Evolutionary conservation across 2,113 vertebrate species (phyloP), one percentile per base, ranked within the genome.

Genomic region (Silurus asotus): DNA sequence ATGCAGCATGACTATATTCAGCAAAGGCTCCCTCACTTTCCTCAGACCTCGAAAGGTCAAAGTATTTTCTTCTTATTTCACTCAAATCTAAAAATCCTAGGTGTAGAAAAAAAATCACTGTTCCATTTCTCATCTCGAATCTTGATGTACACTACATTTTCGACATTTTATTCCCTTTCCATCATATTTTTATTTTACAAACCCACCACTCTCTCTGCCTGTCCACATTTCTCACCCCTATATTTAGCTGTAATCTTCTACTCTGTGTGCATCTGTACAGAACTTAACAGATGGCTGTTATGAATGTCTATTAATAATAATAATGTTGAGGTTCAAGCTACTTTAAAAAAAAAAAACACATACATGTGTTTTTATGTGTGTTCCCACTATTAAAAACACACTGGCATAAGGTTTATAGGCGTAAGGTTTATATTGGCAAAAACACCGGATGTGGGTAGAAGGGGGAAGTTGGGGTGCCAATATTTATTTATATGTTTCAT

Each of bases 261-360:
- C 83, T 89, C 87, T 81, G 74, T 61, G 59, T 86, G 81, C 87
- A 86, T 92, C 78, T 86, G 87, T 64, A 86, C 81, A 82, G 58
- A 75, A 75, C 84, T 88, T 65, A 88, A 87, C 88, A 89, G 88
- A 88, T 90, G 88, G 72, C 62, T 76, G 75, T 87, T 90, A 88
- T 74, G 20, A 74, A 49, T 74, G 0, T 51, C 23, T 51, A 74
- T 75, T n/a, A 10, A 37, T 37, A 37, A 37, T 37, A 37, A 37
- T 37, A 37, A 23, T 6, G 19, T 8, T 45, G 15, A 48, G 14
- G 11, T 72, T 48, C 8, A 72, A 70, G 4, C 67, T 17, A 6
- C 25, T 69, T 48, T 48, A 37, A 67, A 13, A 14, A 15, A 28
- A 37, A 69, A 67, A 37, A 6, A 14, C 37, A 70, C 14, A 45